A percentile compares a stretch with the other conserved stretches of the same genome.
These are phyloP conservation scores for Sternotherus odoratus DNA, from an alignment of 2,797 vertebrate genomes.

Conservation along the genomic window DNA sequence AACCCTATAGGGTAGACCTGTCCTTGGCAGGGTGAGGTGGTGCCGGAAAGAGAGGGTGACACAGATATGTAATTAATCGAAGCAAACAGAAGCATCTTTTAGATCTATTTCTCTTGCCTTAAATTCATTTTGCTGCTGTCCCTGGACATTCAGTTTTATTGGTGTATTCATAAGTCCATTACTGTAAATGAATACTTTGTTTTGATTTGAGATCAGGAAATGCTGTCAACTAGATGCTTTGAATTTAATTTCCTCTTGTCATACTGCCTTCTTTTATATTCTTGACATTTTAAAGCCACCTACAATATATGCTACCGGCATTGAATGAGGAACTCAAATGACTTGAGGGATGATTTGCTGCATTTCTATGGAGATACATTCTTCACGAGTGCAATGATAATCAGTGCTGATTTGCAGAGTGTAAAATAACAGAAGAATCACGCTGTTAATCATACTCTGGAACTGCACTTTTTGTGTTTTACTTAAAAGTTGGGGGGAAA, in stretches of 20 bases:
- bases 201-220: background rate
- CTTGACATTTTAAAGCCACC: constrained; percentile 7
- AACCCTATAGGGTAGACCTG: no score
- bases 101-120: background rate
- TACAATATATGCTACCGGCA: background rate
- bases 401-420: background rate
- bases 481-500: background rate
- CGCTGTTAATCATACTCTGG: background rate
- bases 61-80: background rate
- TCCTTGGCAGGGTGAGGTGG: background rate
- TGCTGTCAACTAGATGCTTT: background rate
- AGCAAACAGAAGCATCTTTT: background rate
- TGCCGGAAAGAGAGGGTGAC: background rate
- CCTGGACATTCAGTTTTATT: background rate
- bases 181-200: background rate
- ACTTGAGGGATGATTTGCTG: constrained; percentile 15
- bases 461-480: background rate
- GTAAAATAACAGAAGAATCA: background rate
- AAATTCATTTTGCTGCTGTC: background rate
- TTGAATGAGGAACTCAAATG: background rate
- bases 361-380: constrained; percentile 17
- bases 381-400: background rate
- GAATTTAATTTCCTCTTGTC: background rate
- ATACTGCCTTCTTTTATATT: background rate
- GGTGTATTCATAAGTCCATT: background rate